Conservation (phyloP, 2,888 invertebrate species). For the Ornithoptera priamus region DNA sequence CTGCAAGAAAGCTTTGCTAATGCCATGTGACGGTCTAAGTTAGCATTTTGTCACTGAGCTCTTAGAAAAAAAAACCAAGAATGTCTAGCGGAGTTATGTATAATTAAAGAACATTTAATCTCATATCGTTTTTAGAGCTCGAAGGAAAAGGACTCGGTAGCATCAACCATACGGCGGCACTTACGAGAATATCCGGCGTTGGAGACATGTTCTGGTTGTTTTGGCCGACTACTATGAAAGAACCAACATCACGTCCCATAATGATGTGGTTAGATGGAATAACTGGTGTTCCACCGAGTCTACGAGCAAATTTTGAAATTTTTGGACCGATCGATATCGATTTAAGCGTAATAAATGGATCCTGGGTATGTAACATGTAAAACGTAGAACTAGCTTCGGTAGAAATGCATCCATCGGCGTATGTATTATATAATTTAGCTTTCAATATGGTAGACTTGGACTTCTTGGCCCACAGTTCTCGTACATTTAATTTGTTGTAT, state of each 20-base stretch:
- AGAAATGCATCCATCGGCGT: too few relatives aligned
- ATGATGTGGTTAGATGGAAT: slow-evolving; percentile 94
- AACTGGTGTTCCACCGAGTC: slow-evolving; percentile 88
- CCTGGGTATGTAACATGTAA: slow-evolving; percentile 82
- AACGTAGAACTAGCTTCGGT: too few relatives aligned
- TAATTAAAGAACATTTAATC: not conserved
- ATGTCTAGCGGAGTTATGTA: not conserved
- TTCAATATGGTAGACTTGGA: too few relatives aligned
- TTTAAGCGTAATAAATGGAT: slow-evolving; percentile 81
- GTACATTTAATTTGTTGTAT: too few relatives aligned
- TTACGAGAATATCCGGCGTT: slow-evolving; percentile 83
- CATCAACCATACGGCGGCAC: slow-evolving; percentile 86
- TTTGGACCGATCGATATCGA: slow-evolving; percentile 87
- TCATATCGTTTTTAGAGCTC: slow-evolving; percentile 44
- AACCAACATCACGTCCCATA: slow-evolving; percentile 81
- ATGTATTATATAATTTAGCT: too few relatives aligned
- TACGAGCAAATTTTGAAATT: slow-evolving; percentile 92
- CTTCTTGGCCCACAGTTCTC: too few relatives aligned
- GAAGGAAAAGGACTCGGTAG: slow-evolving; percentile 72
- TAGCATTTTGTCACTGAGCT: too few relatives aligned
- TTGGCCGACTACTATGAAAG: slow-evolving; percentile 83
- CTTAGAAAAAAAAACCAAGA: not conserved
- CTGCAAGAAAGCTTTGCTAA: too few relatives aligned
- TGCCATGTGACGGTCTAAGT: too few relatives aligned
- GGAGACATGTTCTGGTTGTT: slow-evolving; percentile 95